Evolutionary conservation across 1,140 invertebrate genomes (phyloP), one percentile per base, ranked within the genome.

Genomic region (Nasonia vitripennis): DNA sequence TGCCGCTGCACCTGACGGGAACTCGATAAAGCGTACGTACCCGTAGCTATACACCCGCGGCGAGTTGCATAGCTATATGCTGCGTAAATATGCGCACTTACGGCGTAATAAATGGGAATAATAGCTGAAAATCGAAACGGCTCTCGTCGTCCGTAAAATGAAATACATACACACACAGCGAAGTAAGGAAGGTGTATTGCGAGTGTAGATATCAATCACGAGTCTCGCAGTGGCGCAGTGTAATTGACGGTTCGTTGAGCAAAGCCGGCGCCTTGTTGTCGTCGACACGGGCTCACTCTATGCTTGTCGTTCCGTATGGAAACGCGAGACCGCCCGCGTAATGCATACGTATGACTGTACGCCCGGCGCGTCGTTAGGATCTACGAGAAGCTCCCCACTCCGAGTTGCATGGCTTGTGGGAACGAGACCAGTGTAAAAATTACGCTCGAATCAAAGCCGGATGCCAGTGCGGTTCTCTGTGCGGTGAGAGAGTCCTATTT

Each of bases 241-340:
- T 81, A 81, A 81, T 81, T 73, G 80, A 81, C 68, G 80, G 80
- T 74, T 74, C 68, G 37, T 20, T 55, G 70, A 51, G 70, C 70
- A 55, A 55, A 78, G 77, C 48, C 77, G 31, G 37, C 41, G 70
- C 34, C 79, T 81, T 71, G 67, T 81, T 81, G 68, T 73, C 80
- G 80, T 34, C 31, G 23, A 45, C 78, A 55, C 78, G 78, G 27
- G 17, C 45, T 55, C n/a, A n/a, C 37, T 79, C 37, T n/a, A 77
- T 37, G 79, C 23, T 45, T 77, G 74, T 37, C 17, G 31, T 20
- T 74, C 31, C 41, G 37, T 77, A 77, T 77, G 74, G 37, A 77
- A 45, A 77, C 74, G 17, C 20, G 31, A 45, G 51, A 27, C 11
- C 14, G 14, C 41, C 0, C 27, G 34, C 78, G 48, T 67, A 78